Conservation (phyloP, 2,888 invertebrate genomes). For the Pandemis corylana region DNA sequence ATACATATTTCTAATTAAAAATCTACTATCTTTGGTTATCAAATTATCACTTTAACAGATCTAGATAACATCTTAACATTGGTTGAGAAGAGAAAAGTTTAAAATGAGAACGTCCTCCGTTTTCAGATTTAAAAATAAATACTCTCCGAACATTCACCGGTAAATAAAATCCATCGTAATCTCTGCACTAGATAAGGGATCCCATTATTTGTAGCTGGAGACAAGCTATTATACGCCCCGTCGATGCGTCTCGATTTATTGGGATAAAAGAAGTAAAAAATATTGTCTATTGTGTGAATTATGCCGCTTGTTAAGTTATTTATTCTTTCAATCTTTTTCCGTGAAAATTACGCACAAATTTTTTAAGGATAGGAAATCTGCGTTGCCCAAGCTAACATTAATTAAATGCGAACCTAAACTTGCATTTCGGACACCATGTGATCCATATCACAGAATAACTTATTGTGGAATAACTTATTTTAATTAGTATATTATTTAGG, state of each 20-base stretch:
- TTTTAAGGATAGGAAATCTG: too few relatives aligned
- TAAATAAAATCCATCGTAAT: conserved; percentile 16
- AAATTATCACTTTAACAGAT: neutral
- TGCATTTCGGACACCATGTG: too few relatives aligned
- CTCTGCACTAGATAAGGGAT: conserved; percentile 20
- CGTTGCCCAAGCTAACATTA: too few relatives aligned
- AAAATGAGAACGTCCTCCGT: neutral
- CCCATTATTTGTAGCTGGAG: conserved; percentile 12
- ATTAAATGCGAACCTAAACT: too few relatives aligned
- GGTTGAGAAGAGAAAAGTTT: neutral
- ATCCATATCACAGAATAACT: too few relatives aligned
- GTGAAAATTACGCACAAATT: neutral
- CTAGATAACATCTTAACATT: neutral
- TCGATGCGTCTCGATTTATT: conserved; percentile 20
- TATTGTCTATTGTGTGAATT: conserved; percentile 7
- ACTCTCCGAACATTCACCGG: neutral
- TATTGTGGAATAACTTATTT: too few relatives aligned
- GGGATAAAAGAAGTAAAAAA: conserved; percentile 9
- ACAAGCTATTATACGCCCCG: conserved; percentile 23
- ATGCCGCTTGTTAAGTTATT: conserved; percentile 6
- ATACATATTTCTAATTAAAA: too few relatives aligned
- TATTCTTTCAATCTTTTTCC: neutral
- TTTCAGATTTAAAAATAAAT: neutral
- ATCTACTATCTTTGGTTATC: too few relatives aligned
- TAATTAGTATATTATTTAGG: too few relatives aligned